Evolutionary conservation across 1,140 invertebrate species (phyloP), one percentile per base, ranked within the genome.

Genomic region (Drosophila saltans): DNA sequence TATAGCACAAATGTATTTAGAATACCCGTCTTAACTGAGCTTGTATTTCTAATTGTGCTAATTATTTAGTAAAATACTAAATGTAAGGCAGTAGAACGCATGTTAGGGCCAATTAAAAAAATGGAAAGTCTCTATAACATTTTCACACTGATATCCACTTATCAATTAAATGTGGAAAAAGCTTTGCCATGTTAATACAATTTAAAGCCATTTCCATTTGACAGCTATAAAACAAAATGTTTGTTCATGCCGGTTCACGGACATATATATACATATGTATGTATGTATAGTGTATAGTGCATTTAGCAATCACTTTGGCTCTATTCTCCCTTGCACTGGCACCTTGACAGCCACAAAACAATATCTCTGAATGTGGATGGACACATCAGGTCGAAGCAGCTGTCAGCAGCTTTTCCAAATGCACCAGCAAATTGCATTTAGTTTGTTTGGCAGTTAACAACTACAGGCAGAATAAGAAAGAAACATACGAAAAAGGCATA

Each of bases 391-490:
- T 45, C 9, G 30, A 33, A 64, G 66, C 41, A 64, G 66, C 41
- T 39, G 55, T 59, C 55, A 59, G 30, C 33, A 76, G 74, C 36
- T 59, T 59, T 59, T 39, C 30, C 7, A 39, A 59, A 59, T 39
- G 57, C 57, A 59, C 73, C 76, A 57, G 74, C 76, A 76, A 76
- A 76, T 76, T 76, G 59, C 74, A 76, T 76, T 76, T 76, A 55
- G 66, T 69, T 76, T 67, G 45, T 52, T 64, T 76, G 74, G 62
- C 74, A 56, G 65, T 21, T 30, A 59, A 39, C 72, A 39, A 10
- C 39, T 11, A 40, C 39, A 40, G 5, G 7, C 9, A 26, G 8
- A 52, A 26, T 8, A 52, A 48, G 16, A 8, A 52, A 4, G 6
- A 36, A 36, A 36, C 33, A 36, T 36, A 10, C 10, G 24, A 52